Conservation (phyloP, 2,888 invertebrate genomes). For the Ganaspis brasiliensis region DNA sequence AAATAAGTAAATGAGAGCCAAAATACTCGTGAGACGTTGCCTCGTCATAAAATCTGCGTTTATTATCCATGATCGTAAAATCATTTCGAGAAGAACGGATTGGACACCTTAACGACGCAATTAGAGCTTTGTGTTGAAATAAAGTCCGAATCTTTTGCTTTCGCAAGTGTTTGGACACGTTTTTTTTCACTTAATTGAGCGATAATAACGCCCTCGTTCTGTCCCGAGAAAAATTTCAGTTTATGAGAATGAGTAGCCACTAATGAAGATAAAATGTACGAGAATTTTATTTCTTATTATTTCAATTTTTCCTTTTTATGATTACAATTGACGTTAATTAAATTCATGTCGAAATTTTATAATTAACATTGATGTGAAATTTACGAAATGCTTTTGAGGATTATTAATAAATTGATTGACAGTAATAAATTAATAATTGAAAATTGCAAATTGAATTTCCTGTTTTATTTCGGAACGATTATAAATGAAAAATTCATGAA, state of each 20-base stretch:
- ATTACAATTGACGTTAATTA: not conserved
- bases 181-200: constrained; percentile 1
- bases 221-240: not conserved
- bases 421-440: no score
- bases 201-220: not conserved
- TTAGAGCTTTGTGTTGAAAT: constrained; percentile 18
- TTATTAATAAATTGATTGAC: no score
- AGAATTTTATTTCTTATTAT: not conserved
- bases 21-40: constrained; percentile 16
- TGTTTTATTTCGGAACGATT: no score
- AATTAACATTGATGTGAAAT: no score
- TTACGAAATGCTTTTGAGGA: no score
- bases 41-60: constrained; percentile 12
- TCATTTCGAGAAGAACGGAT: constrained; percentile 18
- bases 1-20: constrained; percentile 37
- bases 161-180: not conserved
- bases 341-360: not conserved
- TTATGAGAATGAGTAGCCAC: not conserved
- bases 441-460: no score
- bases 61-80: constrained; percentile 27
- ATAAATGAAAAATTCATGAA: no score
- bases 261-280: constrained; percentile 1
- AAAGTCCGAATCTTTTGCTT: constrained; percentile 13
- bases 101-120: constrained; percentile 33
- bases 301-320: not conserved